Base-by-base conservation (phyloP, 2,797 vertebrate species). In the Lindbergichthys nudifrons region DNA sequence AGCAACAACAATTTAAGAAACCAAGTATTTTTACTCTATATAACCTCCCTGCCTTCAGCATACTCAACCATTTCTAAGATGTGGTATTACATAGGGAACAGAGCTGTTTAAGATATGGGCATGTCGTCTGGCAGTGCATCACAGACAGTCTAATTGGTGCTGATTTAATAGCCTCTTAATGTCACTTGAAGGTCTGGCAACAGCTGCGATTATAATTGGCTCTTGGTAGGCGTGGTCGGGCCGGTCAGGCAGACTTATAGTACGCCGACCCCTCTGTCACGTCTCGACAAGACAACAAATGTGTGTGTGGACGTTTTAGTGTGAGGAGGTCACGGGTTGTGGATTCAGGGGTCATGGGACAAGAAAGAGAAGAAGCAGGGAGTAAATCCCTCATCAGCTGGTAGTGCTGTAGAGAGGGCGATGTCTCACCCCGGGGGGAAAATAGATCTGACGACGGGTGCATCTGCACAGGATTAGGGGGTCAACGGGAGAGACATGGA, bases 151-250 rank as follows among this genome's bases (percentile, higher is more conserved):
- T 86, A 86, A 88, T 84, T 85, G 66, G 67, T 78, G 77, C 79
- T 75, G 79, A 86, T 82, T 71, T 79, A 82, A 83, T 47, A 41
- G 73, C 19, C 70, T 45, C 45, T 66, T 73, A 84, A 90, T 79
- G 84, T 87, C 83, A 87, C 70, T 82, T 79, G 71, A 89, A 82
- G 84, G 83, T 79, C 77, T 84, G 79, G 71, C 58, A 66, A 88
- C 86, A 88, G 89, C 79, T 85, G 84, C 21, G 12, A 68, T 68
- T 85, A 77, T 87, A 89, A 84, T 75, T 85, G 82, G 76, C 81
- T 84, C 56, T 43, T 61, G 65, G 26, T 66, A 60, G 80, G 73
- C 48, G 1, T 48, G 69, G 26, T 5, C 1, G 57, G 48, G 47
- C 50, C 58, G 7, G 70, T 41, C 59, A 43, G 56, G 50, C 66